Percentiles rank a stretch among this genome's conserved stretches.
These are phyloP conservation scores for Proales similis DNA, from an alignment of 1,140 invertebrate species.

Conservation along the genomic window DNA sequence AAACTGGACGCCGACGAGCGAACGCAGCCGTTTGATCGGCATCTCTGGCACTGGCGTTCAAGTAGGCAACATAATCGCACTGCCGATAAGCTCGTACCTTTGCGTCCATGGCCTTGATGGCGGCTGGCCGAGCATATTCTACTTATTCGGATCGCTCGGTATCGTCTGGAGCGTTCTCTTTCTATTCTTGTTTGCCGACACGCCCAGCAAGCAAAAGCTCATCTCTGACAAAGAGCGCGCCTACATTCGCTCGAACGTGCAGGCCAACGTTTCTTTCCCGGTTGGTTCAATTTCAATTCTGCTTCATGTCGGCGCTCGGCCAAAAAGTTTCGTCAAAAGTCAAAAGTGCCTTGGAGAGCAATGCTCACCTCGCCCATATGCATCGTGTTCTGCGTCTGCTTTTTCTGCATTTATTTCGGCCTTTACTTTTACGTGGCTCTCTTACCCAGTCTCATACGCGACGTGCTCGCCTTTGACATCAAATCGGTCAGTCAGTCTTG, in stretches of 20 bases:
- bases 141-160: constrained; percentile 54
- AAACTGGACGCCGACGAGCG: constrained; percentile 46
- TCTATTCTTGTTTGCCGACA: constrained; percentile 76
- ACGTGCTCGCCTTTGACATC: constrained; percentile 51
- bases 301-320: not conserved
- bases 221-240: constrained; percentile 72
- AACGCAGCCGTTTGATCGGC: constrained; percentile 44
- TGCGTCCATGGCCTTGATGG: constrained; percentile 17
- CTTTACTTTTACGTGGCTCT: constrained; percentile 55
- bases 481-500: constrained; percentile 44
- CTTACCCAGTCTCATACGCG: constrained; percentile 51
- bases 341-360: constrained; percentile 15
- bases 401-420: constrained; percentile 18
- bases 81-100: constrained; percentile 19
- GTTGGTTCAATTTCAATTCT: not conserved
- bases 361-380: constrained; percentile 5
- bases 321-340: not conserved
- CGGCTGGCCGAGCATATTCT: constrained; percentile 33
- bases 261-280: not conserved
- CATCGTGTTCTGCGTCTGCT: not conserved
- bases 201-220: constrained; percentile 72
- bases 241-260: constrained; percentile 58
- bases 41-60: constrained; percentile 43
- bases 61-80: constrained; percentile 13
- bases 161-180: constrained; percentile 73